Evolutionary conservation across 2,888 invertebrate species (phyloP), one percentile per base, ranked within the genome.

Genomic region (Orthosia gothica): DNA sequence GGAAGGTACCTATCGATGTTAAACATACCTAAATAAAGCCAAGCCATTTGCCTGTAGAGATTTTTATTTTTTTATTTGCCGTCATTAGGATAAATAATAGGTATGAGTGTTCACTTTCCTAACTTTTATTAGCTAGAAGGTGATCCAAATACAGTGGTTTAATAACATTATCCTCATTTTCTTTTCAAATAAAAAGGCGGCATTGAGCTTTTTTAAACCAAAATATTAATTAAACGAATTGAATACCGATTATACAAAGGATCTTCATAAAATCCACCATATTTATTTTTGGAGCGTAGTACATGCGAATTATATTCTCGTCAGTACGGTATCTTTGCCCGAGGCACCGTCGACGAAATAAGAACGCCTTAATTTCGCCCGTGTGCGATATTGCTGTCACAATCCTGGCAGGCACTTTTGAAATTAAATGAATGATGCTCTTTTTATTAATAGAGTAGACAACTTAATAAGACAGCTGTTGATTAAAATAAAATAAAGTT

Each of bases 341-440:
- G 54, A 18, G 81, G 73, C 76, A 81, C 73, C 54, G 58, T 70
- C 23, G 9, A 32, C 61, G 68, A 81, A 82, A 62, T 62, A 78
- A 72, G 54, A 69, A 58, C 72, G 69, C 68, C 63, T 70, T 67
- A 74, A 78, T 81, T 81, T 76, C 64, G 52, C 32, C 55, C 63
- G 59, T 73, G 52, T 68, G 75, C 73, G 65, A 71, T 72, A 69
- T 81, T 81, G 77, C 75, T 70, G 47, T 75, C 57, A 75, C 13
- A 54, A 61, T 66, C 77, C 58, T 49, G 64, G 57, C 58, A 85
- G 87, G 82, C 76, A 64, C 50, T 73, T 74, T 70, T 68, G 32
- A 70, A 80, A 68, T 74, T 62, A 67, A 64, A 70, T 67, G 16
- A 47, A 63, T 58, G 11, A 40, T 62, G 15, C 52, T 40, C n/a